Conservation (phyloP, 1,140 invertebrate species). For the Popillia japonica region DNA sequence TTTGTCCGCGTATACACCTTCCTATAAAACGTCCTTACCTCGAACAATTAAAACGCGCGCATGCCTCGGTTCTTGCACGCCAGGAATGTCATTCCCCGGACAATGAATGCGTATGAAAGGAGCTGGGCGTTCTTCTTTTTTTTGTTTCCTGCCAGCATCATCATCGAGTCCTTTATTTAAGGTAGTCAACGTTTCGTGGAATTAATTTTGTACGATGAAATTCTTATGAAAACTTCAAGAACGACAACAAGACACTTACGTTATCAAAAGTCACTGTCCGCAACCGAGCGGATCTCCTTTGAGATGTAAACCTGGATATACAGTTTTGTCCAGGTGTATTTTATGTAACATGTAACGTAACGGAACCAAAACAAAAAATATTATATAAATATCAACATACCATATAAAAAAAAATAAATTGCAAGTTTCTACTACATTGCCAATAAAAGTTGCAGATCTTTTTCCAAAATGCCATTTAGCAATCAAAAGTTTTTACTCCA, state of each 20-base stretch:
- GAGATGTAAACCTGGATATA: not conserved
- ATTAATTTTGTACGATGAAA: constrained; percentile 15
- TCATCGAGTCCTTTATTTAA: not conserved
- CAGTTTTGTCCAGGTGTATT: not conserved
- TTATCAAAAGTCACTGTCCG: constrained; percentile 1
- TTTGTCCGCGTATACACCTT: constrained; percentile 4
- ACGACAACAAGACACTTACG: not conserved
- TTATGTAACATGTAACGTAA: no score
- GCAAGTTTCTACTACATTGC: no score
- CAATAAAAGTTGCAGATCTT: no score
- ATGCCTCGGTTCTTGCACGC: not conserved
- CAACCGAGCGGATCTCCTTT: not conserved
- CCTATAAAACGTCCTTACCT: not conserved
- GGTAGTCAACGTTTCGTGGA: constrained; percentile 12
- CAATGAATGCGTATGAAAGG: not conserved
- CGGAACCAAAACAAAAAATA: no score
- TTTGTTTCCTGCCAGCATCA: not conserved
- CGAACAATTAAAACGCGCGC: constrained; percentile 9
- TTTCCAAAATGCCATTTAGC: no score
- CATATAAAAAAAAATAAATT: no score
- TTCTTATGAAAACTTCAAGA: not conserved
- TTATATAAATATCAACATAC: no score
- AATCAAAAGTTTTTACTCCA: no score
- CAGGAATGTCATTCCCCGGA: constrained; percentile 13
- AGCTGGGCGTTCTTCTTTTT: not conserved